Evolutionary conservation across 2,888 invertebrate genomes (phyloP).

Genomic region (Agonopterix subpropinquella): DNA sequence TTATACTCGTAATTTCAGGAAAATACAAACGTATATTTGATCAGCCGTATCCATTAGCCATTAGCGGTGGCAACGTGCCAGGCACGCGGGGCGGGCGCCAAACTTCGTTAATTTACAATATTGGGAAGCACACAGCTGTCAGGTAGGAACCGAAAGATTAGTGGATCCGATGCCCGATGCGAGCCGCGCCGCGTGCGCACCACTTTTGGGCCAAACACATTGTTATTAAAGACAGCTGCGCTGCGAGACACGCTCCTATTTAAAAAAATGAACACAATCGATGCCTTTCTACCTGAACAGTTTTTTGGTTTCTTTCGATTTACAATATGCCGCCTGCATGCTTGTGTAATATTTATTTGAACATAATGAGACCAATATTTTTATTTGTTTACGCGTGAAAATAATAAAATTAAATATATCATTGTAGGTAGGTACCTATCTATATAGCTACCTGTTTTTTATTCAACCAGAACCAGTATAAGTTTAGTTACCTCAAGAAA

Average conservation of each 20-base stretch:
- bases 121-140: constrained; percentile 33
- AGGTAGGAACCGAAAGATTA: constrained; percentile 37
- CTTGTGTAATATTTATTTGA: no score
- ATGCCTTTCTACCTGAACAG: constrained; percentile 36
- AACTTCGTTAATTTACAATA: neutral
- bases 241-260: constrained; percentile 35
- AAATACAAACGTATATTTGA: neutral
- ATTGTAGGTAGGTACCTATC: no score
- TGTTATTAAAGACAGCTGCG: constrained; percentile 59
- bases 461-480: no score
- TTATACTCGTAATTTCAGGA: no score
- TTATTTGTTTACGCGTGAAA: no score
- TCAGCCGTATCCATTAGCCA: neutral
- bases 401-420: no score
- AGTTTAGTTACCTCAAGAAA: no score
- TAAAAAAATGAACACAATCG: constrained; percentile 26
- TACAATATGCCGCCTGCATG: no score
- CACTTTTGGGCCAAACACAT: constrained; percentile 40
- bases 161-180: constrained; percentile 21
- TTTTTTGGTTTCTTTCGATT: constrained; percentile 33
- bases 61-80: no score
- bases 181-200: constrained; percentile 32
- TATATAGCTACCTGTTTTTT: no score
- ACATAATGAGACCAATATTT: no score
- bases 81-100: no score